These are phyloP conservation scores for Protobothrops flavoviridis DNA, from an alignment of 2,113 vertebrate species.

Conservation along the genomic window DNA sequence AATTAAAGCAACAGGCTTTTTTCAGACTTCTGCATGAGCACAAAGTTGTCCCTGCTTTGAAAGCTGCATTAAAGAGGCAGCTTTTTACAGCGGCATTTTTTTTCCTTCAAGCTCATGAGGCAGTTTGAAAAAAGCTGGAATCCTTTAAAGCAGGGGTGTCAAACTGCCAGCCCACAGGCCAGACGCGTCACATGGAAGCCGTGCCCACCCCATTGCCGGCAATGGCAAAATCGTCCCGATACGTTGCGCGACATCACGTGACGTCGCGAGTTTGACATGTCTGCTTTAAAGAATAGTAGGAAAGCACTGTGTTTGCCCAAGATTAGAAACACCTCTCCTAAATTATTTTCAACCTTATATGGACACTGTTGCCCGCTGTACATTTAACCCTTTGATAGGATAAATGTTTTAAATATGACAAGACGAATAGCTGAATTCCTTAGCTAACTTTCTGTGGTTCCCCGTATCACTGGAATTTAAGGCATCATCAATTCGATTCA, in stretches of 20 bases:
- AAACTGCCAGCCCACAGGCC: too few relatives aligned
- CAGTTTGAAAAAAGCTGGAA: not conserved
- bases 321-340: not conserved
- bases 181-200: too few relatives aligned
- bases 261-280: too few relatives aligned
- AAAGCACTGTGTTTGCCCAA: not conserved
- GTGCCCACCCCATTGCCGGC: too few relatives aligned
- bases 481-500: not conserved
- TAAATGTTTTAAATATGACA: not conserved
- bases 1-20: not conserved
- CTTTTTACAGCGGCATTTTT: not conserved
- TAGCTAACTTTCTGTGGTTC: not conserved
- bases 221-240: too few relatives aligned
- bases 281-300: not conserved
- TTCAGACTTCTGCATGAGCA: not conserved
- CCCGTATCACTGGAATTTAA: not conserved
- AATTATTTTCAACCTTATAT: not conserved
- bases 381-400: not conserved
- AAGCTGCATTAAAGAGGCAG: not conserved
- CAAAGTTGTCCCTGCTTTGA: not conserved
- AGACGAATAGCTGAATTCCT: not conserved
- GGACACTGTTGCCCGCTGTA: not conserved
- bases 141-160: not conserved
- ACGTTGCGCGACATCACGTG: accelerated
- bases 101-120: not conserved